Conservation (phyloP, 2,113 vertebrate genomes). For the Bufo gargarizans region DNA sequence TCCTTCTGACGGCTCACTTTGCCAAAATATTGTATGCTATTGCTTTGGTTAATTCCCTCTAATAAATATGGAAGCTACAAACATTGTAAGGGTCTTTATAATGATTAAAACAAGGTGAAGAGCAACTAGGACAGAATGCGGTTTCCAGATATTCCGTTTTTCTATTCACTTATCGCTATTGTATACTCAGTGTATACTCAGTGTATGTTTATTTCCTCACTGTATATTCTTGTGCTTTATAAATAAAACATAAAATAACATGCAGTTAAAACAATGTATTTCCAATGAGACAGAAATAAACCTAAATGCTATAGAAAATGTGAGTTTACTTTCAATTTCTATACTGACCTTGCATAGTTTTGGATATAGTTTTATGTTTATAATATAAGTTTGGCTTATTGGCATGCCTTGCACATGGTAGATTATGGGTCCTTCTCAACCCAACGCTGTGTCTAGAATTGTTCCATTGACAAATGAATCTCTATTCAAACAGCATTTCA, state of each 20-base stretch:
- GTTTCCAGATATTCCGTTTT: background rate
- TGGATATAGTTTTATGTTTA: background rate
- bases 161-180: background rate
- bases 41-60: background rate
- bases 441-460: slow-evolving; percentile 43
- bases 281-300: background rate
- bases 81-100: background rate
- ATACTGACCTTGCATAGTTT: background rate
- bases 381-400: slow-evolving; percentile 32
- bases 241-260: slow-evolving; percentile 21
- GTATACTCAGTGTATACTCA: background rate
- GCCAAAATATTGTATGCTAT: background rate
- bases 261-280: background rate
- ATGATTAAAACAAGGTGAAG: background rate
- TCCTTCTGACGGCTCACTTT: background rate
- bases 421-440: slow-evolving; percentile 7
- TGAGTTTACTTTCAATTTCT: too few relatives aligned
- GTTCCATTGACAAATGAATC: slow-evolving; percentile 39
- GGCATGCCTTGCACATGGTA: slow-evolving; percentile 17
- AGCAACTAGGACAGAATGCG: background rate
- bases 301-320: background rate
- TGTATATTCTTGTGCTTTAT: slow-evolving; percentile 3
- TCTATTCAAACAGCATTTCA: slow-evolving; percentile 37
- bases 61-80: background rate
- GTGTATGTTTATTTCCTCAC: background rate